Base-by-base conservation (phyloP, 2,113 vertebrate genomes). In the Empidonax alnorum region DNA sequence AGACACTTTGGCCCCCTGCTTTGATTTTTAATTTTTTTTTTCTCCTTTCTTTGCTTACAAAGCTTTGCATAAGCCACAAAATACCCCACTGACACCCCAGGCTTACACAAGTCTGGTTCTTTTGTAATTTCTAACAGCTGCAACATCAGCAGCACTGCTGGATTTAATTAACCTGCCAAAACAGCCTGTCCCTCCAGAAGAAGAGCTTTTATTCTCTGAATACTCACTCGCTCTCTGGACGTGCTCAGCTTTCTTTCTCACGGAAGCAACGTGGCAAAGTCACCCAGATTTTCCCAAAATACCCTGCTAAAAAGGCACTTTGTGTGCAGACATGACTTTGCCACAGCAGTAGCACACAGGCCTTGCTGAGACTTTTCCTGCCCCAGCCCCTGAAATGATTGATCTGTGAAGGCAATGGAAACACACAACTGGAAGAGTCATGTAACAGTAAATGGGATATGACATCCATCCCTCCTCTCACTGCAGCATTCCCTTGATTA, bases 101-200 rank as follows among this genome's bases (percentile, higher is more conserved):
- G 47, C 71, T 92, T 83, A 67, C 55, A 68, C 19, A 41, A 66
- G 23, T 20, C 74, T 68, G 44, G 23, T 46, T 37, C 31, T 83
- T 90, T 56, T 84, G 66, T 74, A 18, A 58, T 66, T 93, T 56
- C 59, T 55, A 77, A 59, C 87, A 87, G 87, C 65, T 81, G 82
- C 84, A 87, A 69, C 46, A 31, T 12, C 42, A 6, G 63, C 67
- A 84, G 47, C 44, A 14, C 35, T 42, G 39, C 20, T 90, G 42
- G 59, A 23, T 95, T 97, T 83, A 81, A 97, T 85, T 93, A 94
- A 89, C 73, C 82, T 93, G 68, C 35, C 62, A 77, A 86, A 78
- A 80, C 53, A 58, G 33, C 63, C 46, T 87, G 22, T 92, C 44
- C n/a, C 25, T 83, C 8, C 47, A 56, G 19, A 75, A 84, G 65